These are phyloP conservation scores for Cyanoramphus novaezelandiae DNA, from an alignment of 2,113 vertebrate genomes.

Conservation along the genomic window DNA sequence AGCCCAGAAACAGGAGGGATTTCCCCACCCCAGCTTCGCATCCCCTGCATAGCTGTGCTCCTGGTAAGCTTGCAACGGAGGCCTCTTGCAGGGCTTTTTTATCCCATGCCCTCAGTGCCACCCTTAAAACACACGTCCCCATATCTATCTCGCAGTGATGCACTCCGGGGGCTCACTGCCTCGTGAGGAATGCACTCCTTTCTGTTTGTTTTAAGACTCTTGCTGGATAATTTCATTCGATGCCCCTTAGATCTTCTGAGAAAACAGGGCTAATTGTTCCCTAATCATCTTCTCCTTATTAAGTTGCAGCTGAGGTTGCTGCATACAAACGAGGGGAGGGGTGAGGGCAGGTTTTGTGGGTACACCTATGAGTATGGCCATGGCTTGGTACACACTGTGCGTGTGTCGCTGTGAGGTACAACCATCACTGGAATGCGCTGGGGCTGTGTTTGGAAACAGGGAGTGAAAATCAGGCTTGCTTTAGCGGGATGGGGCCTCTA, in stretches of 20 bases:
- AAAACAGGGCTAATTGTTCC: conserved; percentile 31
- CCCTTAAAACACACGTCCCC: background rate
- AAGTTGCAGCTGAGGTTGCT: background rate
- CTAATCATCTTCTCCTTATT: background rate
- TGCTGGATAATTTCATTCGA: background rate
- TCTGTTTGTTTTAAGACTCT: conserved; percentile 25
- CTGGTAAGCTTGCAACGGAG: background rate
- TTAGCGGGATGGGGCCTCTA: background rate
- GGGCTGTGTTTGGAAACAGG: background rate
- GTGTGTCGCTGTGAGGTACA: accelerated
- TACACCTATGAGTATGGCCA: background rate
- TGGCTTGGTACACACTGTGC: background rate
- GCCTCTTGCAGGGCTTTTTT: background rate
- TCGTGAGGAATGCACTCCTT: background rate
- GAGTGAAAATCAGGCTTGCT: background rate
- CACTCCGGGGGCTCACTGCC: background rate
- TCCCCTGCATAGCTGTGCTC: background rate
- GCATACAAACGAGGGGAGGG: background rate
- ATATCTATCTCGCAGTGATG: background rate
- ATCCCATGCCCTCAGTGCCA: background rate
- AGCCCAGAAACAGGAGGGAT: background rate
- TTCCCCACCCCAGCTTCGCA: background rate
- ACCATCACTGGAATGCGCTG: accelerated
- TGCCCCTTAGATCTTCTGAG: conserved; percentile 38
- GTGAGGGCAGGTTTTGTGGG: background rate